Evolutionary conservation across 2,888 invertebrate species (phyloP).

Genomic region (Drosophila robusta): DNA sequence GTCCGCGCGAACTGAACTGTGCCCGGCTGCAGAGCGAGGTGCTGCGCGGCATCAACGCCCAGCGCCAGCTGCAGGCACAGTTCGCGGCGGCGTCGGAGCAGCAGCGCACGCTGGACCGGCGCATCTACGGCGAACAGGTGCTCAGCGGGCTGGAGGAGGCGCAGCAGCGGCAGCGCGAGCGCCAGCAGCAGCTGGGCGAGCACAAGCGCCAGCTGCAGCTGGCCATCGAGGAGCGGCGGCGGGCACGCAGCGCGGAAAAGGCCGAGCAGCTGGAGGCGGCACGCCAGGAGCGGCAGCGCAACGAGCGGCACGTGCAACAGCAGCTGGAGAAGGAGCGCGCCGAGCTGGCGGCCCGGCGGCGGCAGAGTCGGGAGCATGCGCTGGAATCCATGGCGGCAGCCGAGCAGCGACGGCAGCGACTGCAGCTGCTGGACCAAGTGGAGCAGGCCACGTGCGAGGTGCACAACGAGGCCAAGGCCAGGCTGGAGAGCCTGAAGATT

Average conservation of each 20-base stretch:
- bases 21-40: constrained; percentile 84
- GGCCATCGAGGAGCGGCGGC: constrained; percentile 76
- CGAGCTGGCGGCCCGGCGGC: constrained; percentile 70
- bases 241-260: constrained; percentile 56
- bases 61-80: constrained; percentile 77
- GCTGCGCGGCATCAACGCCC: constrained; percentile 79
- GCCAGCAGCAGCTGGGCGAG: constrained; percentile 64
- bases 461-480: constrained; percentile 85
- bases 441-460: constrained; percentile 85
- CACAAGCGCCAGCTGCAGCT: constrained; percentile 78
- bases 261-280: constrained; percentile 63
- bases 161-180: constrained; percentile 77
- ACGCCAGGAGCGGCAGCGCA: constrained; percentile 60
- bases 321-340: constrained; percentile 83
- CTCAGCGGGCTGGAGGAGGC: constrained; percentile 83
- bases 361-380: constrained; percentile 71
- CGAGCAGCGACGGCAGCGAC: constrained; percentile 62
- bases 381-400: constrained; percentile 57
- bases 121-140: constrained; percentile 82
- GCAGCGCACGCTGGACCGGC: constrained; percentile 75
- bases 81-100: constrained; percentile 72
- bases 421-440: constrained; percentile 83
- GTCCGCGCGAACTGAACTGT: constrained; percentile 81
- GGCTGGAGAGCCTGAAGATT: constrained; percentile 83
- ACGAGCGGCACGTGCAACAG: constrained; percentile 80